These are phyloP conservation scores for Cyclura pinguis DNA, from an alignment of 2,797 vertebrate genomes.

Conservation along the genomic window DNA sequence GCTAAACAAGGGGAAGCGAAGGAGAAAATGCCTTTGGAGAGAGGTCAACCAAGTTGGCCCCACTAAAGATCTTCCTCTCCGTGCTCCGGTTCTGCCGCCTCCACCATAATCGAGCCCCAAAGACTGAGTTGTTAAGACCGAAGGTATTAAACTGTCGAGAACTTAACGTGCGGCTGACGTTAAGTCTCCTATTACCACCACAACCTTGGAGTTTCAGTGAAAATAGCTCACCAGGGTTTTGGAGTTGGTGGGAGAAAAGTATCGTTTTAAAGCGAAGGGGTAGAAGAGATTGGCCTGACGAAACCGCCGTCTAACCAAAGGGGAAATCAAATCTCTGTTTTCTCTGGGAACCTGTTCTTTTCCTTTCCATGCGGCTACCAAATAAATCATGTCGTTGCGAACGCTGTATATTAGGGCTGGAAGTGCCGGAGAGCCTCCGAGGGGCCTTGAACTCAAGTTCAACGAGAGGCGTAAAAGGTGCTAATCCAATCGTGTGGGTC, in stretches of 20 bases:
- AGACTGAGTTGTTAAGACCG: conserved; percentile 25
- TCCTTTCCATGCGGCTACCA: background rate
- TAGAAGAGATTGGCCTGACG: conserved; percentile 1
- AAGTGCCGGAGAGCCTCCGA: background rate
- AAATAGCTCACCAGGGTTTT: background rate
- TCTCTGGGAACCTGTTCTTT: conserved; percentile 27
- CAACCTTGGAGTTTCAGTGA: conserved; percentile 4
- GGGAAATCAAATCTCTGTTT: conserved; percentile 45
- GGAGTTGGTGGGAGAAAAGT: conserved; percentile 14
- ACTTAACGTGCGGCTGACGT: background rate
- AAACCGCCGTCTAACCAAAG: conserved; percentile 25
- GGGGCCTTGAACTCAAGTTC: background rate
- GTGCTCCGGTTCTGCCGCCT: conserved; percentile 25
- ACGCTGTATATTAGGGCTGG: background rate
- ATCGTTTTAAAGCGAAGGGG: background rate
- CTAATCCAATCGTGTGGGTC: background rate
- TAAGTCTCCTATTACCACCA: conserved; percentile 33
- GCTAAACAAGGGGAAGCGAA: background rate
- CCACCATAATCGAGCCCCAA: conserved; percentile 41
- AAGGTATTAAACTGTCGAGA: conserved; percentile 22
- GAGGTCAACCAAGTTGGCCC: conserved; percentile 17
- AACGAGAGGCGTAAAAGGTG: background rate
- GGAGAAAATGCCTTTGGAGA: background rate
- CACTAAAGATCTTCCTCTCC: background rate
- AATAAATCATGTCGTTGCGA: conserved; percentile 25